A percentile compares a stretch with the other conserved stretches of the same genome.
phyloP scores from a whole-genome alignment of 1,140 invertebrate genomes.

The Pseudomyrmex pallidus region DNA sequence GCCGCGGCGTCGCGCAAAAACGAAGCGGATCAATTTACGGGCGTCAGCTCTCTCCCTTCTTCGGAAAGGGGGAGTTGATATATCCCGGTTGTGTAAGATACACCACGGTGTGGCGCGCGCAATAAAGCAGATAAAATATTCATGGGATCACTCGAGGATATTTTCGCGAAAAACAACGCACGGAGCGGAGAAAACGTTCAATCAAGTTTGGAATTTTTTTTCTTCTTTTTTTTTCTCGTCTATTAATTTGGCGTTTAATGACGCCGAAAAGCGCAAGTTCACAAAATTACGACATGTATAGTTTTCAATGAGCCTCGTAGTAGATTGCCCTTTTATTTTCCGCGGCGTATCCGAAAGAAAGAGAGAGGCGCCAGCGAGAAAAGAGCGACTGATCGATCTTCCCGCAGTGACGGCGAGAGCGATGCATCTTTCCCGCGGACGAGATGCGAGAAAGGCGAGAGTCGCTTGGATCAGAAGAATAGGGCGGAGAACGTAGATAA shows the following conservation, averaged over 20 bases:
- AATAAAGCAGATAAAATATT: neutral
- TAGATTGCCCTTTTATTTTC: neutral
- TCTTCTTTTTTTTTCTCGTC: neutral
- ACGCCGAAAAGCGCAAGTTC: neutral
- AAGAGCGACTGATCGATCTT: slow-evolving; percentile 43
- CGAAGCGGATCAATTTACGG: slow-evolving; percentile 32
- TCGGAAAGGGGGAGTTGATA: neutral
- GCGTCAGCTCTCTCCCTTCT: slow-evolving; percentile 13
- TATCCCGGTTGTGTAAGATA: neutral
- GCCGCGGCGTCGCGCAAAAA: slow-evolving; percentile 62
- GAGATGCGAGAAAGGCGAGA: slow-evolving; percentile 39
- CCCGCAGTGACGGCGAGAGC: slow-evolving; percentile 31
- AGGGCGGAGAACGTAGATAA: slow-evolving; percentile 32
- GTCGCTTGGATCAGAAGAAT: slow-evolving; percentile 41
- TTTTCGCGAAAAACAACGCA: neutral
- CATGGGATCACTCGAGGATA: neutral
- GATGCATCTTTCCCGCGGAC: slow-evolving; percentile 42
- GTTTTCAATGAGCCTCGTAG: neutral
- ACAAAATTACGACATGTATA: slow-evolving; percentile 1
- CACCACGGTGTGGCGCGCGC: no score
- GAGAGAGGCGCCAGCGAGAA: neutral
- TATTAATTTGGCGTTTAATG: slow-evolving; percentile 11
- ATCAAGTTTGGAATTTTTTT: no score
- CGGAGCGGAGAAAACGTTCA: no score
- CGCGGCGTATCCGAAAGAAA: neutral